Conservation (phyloP, 2,797 vertebrate genomes). For the Zalophus californianus region DNA sequence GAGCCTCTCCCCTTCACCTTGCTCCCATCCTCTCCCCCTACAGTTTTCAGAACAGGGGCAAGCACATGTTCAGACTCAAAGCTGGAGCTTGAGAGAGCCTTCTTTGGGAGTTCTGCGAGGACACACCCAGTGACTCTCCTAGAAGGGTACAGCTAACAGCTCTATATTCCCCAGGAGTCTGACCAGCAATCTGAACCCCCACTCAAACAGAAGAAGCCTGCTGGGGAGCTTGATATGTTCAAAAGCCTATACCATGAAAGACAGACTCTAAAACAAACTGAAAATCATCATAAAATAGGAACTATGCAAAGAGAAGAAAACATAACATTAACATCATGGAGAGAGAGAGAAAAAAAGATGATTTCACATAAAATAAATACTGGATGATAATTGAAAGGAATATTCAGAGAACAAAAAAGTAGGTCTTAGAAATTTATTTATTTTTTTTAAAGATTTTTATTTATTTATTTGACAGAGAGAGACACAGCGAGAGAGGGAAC, state of each 20-base stretch:
- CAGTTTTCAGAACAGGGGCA: neutral
- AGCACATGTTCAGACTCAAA: neutral
- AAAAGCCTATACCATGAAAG: neutral
- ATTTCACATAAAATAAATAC: neutral
- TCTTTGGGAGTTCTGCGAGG: neutral
- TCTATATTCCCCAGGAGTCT: neutral
- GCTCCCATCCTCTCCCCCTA: neutral
- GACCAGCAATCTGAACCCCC: fast-evolving
- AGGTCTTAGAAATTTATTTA: neutral
- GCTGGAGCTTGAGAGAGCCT: neutral
- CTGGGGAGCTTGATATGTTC: neutral
- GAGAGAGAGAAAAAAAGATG: neutral
- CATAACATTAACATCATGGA: neutral
- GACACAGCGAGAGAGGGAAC: too few relatives aligned
- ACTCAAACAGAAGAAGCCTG: neutral
- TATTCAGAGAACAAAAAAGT: neutral
- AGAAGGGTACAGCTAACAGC: neutral
- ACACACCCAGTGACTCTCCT: neutral
- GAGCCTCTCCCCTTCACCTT: too few relatives aligned
- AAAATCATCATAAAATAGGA: neutral
- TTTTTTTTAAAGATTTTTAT: too few relatives aligned
- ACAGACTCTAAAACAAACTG: neutral
- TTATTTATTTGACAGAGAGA: too few relatives aligned
- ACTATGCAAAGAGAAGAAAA: neutral
- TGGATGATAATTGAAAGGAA: neutral